Base-by-base conservation (phyloP, 2,113 vertebrate species). In the Chauna torquata region DNA sequence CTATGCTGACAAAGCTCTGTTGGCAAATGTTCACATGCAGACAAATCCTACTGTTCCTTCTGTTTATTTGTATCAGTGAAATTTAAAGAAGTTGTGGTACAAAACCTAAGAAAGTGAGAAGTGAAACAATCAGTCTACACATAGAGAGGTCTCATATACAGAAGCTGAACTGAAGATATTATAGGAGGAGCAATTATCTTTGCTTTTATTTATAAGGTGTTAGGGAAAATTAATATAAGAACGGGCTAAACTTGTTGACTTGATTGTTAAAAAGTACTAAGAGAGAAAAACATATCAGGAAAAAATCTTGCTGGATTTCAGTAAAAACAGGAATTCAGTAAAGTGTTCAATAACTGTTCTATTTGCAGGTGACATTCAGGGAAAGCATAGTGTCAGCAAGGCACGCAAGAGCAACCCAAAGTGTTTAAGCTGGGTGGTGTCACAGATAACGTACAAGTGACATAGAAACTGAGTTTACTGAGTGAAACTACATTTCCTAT, bases 361-460 rank as follows among this genome's bases (percentile, higher is more conserved):
- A 34, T 75, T 66, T 85, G 25, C 19, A 25, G 22, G 14, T 55
- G 12, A 45, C 52, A 38, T 32, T 44, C 36, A 66, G 22, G n/a
- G 20, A 62, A 12, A 24, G 6, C 4, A 70, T 30, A 49, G 14
- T 1, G 1, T 54, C 27, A 76, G 36, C 45, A 71, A 68, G 11
- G 4, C 10, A 58, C 45, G 32, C 22, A 86, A 45, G 24, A 58
- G 9, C 5, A 44, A 7, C 8, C 55, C 12, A 24, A 45, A 77
- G 12, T 61, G 0, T 0, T 16, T 16, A 91, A 78, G 34, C 16
- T 52, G 69, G 57, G 22, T 19, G 8, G 18, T n/a, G 14, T 12
- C 16, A 34, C 6, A 58, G 27, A 9, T 13, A 85, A 2, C 1
- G 11, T 34, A 14, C 16, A 23, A 44, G 36, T 59, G 15, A 70